Evolutionary conservation across 2,113 vertebrate species (phyloP).

Genomic region (Mormyrus lacerda): DNA sequence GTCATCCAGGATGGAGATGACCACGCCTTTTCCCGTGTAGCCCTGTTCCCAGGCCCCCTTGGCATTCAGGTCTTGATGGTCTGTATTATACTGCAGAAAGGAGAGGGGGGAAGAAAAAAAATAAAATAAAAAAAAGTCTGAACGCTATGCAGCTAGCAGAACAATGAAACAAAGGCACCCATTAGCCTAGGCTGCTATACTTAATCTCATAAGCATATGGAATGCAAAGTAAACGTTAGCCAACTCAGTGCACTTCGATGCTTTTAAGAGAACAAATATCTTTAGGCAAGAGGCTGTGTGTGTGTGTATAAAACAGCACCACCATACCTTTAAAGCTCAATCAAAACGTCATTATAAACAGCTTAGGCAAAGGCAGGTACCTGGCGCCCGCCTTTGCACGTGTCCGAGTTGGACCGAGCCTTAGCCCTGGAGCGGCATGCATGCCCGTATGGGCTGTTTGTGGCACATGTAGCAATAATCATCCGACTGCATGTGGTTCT

Average conservation of each 20-base stretch:
- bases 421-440: background rate
- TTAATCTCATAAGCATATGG: background rate
- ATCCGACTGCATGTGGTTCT: background rate
- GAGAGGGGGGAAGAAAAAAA: background rate
- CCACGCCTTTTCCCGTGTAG: conserved; percentile 83
- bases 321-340: background rate
- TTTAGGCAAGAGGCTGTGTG: background rate
- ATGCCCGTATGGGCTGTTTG: background rate
- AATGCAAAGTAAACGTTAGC: background rate
- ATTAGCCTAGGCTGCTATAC: background rate
- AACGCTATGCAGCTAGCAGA: background rate
- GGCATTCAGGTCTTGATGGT: conserved; percentile 85
- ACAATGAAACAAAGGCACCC: background rate
- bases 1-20: conserved; percentile 94
- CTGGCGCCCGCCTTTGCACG: background rate
- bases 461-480: background rate
- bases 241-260: background rate
- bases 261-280: background rate
- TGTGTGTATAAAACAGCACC: background rate
- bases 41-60: conserved; percentile 87
- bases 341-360: background rate
- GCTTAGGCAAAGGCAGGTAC: background rate
- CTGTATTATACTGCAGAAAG: conserved; percentile 66
- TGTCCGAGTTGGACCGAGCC: background rate
- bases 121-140: background rate